phyloP scores from a whole-genome alignment of 2,888 invertebrate species.

The Pilophorus perplexus region DNA sequence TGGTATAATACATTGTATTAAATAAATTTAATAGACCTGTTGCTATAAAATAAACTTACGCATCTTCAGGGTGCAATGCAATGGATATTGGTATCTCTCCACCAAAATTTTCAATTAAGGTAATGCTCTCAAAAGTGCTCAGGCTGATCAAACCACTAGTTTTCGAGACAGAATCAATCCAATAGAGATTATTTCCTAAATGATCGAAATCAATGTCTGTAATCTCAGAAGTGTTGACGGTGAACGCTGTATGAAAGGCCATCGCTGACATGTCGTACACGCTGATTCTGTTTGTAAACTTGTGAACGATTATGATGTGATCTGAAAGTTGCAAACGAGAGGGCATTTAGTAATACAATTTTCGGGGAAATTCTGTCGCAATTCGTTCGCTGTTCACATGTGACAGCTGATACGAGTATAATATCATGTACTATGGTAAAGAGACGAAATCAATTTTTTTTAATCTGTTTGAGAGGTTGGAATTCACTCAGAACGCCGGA shows the following conservation, averaged over 20 bases:
- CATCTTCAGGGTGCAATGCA: conserved; percentile 65
- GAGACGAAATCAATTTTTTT: no score
- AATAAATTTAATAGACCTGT: background rate
- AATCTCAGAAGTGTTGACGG: conserved; percentile 47
- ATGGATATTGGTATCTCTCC: conserved; percentile 66
- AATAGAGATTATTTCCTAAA: conserved; percentile 69
- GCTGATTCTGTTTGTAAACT: background rate
- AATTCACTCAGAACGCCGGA: no score
- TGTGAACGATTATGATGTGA: conserved; percentile 7
- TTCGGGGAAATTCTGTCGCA: no score
- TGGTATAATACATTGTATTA: no score
- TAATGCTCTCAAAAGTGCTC: conserved; percentile 58
- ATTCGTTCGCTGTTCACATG: no score
- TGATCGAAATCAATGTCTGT: conserved; percentile 65
- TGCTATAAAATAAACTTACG: conserved; percentile 54
- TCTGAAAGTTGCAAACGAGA: no score
- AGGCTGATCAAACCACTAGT: conserved; percentile 67
- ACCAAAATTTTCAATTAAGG: conserved; percentile 60
- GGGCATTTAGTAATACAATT: no score
- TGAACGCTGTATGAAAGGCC: background rate
- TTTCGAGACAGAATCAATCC: conserved; percentile 63
- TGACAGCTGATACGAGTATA: no score
- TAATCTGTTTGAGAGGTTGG: no score
- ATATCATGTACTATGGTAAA: no score
- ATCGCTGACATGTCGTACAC: background rate